Evolutionary conservation across 2,113 vertebrate species (phyloP), one percentile per base, ranked within the genome.

Genomic region (Cygnus atratus): DNA sequence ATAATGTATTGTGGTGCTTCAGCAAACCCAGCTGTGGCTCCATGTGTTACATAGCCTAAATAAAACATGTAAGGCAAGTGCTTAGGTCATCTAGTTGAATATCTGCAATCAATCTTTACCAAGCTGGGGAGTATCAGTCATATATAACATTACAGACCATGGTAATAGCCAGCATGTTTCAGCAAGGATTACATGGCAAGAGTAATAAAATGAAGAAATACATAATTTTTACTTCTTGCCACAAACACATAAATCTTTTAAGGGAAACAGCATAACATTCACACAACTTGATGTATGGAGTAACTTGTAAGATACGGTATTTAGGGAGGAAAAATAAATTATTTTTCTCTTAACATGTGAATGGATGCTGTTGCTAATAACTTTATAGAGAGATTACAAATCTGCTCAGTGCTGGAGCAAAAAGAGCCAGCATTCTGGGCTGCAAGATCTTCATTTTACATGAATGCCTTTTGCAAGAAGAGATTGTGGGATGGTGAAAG

Each of bases 131-230:
- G 18, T 73, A 74, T 97, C 90, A 82, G 84, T 95, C 90, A 67
- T n/a, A 57, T 46, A 41, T 6, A 44, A 12, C 1, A 4, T 95
- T 95, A 92, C n/a, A 95, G 76, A 73, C 83, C 55, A 28, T 29
- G 48, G 77, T 67, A 84, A 76, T 59, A 92, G 26, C 57, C 58
- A 76, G 37, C 65, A 50, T 79, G 59, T 86, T 96, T 88, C 78
- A 93, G 74, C 90, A 88, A 61, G 68, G 35, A 83, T 93, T 92
- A 59, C 8, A 1, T 54, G 87, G 58, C 54, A 84, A 66, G 93
- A 93, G 52, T 82, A 95, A 96, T 63, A 91, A 96, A 95, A 87
- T 73, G 26, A 67, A 95, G 43, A 90, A 92, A 89, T 92, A 50
- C 29, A 9, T 91, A 81, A 67, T 91, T 94, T 96, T 96, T 91